Evolutionary conservation across 2,113 vertebrate species (phyloP).

Genomic region (Sprattus sprattus): DNA sequence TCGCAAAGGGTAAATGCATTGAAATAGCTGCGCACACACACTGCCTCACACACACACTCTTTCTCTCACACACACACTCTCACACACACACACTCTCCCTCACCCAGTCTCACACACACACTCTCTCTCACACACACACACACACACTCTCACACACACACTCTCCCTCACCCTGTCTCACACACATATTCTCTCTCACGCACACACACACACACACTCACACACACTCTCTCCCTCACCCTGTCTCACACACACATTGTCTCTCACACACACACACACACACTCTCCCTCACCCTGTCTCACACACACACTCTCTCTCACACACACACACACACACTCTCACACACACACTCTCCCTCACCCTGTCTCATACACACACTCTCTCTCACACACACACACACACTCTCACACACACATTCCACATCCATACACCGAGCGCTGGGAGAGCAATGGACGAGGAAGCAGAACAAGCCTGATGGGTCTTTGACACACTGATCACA

Average conservation of each 20-base stretch:
- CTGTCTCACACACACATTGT: too few species aligned
- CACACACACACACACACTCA: constrained; percentile 1
- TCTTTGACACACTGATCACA: neutral
- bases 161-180: neutral
- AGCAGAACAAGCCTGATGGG: neutral
- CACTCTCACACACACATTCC: neutral
- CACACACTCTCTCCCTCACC: neutral
- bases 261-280: too few species aligned
- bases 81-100: neutral
- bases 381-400: neutral
- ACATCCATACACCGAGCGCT: neutral
- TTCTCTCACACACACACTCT: too few species aligned
- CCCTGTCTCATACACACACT: too few species aligned
- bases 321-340: neutral
- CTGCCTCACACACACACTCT: neutral
- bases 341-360: neutral
- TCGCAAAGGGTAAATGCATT: neutral
- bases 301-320: too few species aligned
- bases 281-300: too few species aligned
- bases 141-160: neutral
- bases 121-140: neutral
- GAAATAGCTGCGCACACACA: neutral
- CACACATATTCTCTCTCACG: too few species aligned
- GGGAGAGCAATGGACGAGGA: neutral
- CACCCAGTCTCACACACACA: too few species aligned